These are phyloP conservation scores for Stigmatopora nigra DNA, from an alignment of 2,113 vertebrate genomes.

Conservation along the genomic window DNA sequence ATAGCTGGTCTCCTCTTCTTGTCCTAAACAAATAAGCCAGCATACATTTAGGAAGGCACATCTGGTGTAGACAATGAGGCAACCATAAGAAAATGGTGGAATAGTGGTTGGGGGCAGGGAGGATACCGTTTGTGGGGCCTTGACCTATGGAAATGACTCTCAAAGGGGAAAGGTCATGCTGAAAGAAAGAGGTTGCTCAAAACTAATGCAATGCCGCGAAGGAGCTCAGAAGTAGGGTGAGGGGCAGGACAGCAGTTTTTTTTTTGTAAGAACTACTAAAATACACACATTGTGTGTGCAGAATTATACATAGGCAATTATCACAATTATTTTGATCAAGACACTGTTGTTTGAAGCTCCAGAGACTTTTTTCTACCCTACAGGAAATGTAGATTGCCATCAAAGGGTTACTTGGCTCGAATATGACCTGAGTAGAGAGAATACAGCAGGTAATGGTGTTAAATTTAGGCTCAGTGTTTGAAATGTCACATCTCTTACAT, in stretches of 20 bases:
- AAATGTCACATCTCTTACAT: constrained; percentile 3
- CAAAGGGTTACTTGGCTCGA: background rate
- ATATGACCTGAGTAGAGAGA: constrained; percentile 11
- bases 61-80: constrained; percentile 60
- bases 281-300: background rate
- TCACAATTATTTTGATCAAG: background rate
- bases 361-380: background rate
- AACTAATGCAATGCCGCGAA: constrained; percentile 3
- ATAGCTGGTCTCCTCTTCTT: constrained; percentile 8
- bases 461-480: constrained; percentile 15
- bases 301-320: background rate
- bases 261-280: background rate
- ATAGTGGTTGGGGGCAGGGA: constrained; percentile 9
- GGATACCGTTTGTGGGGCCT: constrained; percentile 9
- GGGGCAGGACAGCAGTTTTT: constrained; percentile 25
- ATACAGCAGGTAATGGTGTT: constrained; percentile 3
- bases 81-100: constrained; percentile 32
- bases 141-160: constrained; percentile 68
- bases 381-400: background rate
- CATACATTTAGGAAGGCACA: constrained; percentile 35
- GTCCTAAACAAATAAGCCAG: constrained; percentile 20
- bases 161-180: constrained; percentile 30
- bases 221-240: constrained; percentile 1
- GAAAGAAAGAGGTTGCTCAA: constrained; percentile 16
- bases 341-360: background rate